Base-by-base conservation (phyloP, 1,140 invertebrate genomes). In the Eufriesea mexicana region DNA sequence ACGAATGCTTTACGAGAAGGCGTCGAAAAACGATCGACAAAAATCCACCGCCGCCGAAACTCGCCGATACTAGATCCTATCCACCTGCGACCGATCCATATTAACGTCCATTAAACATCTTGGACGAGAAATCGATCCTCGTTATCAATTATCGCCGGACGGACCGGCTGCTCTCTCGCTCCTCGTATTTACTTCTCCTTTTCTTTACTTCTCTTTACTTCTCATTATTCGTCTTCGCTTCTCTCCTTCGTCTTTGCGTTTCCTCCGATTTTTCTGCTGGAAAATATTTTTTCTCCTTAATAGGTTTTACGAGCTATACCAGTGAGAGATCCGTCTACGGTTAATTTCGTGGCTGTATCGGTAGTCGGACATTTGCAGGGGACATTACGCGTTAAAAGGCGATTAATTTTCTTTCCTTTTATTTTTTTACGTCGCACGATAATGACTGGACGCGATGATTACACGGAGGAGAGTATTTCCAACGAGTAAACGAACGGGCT, bases 1-100 rank as follows among this genome's bases (percentile, higher is more conserved):
- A 20, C 57, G 77, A 57, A 68, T 81, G 80, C 59, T 85, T 89
- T 86, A 86, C 81, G 75, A 64, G 84, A 77, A 71, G 74, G 70
- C 78, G 70, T 61, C 35, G 51, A 85, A 86, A 85, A 83, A 85
- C 61, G 45, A 80, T 28, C 49, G 72, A 75, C 47, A 79, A 78
- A 82, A 76, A 23, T 51, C 54, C 42, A 35, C 10, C 28, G 25
- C 23, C 35, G 72, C 84, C 84, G 76, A 88, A 88, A 77, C 73
- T 66, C 64, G 23, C 18, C n/a, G 55, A 54, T 5, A 57, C 42
- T 47, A 14, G n/a, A 35, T 42, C 49, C 35, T 42, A 83, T 83
- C 49, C 25, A 73, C n/a, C 20, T 71, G 74, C 12, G 47, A n/a
- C 28, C 42, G 47, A 70, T 71, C 66, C 1, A 67, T 18, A 45